Evolutionary conservation across 2,797 vertebrate species (phyloP), one percentile per base, ranked within the genome.

Genomic region (Sebastes hubbsi): DNA sequence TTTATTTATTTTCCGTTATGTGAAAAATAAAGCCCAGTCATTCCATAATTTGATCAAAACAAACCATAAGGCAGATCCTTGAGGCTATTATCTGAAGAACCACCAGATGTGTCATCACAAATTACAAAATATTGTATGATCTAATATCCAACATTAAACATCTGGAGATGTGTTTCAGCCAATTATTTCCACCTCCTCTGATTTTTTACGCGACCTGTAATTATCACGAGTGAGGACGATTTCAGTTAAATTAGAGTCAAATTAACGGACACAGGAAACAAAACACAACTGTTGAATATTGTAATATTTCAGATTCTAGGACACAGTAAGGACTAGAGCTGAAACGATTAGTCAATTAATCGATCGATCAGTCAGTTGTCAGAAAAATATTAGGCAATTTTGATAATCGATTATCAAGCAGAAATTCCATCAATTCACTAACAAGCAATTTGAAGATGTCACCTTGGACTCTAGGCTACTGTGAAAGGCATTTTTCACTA

Each of bases 21-120:
- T 55, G 24, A 84, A 74, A 71, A 62, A 62, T 24, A 54, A 62
- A 66, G 13, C 30, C 46, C 11, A 69, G n/a, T 36, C 25, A 56
- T 14, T 82, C 18, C 60, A 11, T 75, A 18, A 81, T 78, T 73
- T 82, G 36, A 83, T 68, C 30, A 70, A 78, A 77, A 61, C 55
- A 78, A 81, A 66, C 10, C 52, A 64, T 42, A 3, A 73, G 25
- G 73, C 34, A 55, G 11, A 62, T 74, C 72, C 67, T 79, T 9
- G n/a, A 61, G 66, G 78, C 62, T 34, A 27, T 72, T 73, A 79
- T 64, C 61, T 80, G 54, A 71, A 77, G 29, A 66, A 54, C 70
- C 70, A 71, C 42, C 58, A 77, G 54, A 72, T 71, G 66, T 80
- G 62, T 69, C 78, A 24, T 42, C 32, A 75, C 46, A 78, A 75